These are phyloP conservation scores for Xenentodon cancila DNA, from an alignment of 2,797 vertebrate genomes.

Conservation along the genomic window DNA sequence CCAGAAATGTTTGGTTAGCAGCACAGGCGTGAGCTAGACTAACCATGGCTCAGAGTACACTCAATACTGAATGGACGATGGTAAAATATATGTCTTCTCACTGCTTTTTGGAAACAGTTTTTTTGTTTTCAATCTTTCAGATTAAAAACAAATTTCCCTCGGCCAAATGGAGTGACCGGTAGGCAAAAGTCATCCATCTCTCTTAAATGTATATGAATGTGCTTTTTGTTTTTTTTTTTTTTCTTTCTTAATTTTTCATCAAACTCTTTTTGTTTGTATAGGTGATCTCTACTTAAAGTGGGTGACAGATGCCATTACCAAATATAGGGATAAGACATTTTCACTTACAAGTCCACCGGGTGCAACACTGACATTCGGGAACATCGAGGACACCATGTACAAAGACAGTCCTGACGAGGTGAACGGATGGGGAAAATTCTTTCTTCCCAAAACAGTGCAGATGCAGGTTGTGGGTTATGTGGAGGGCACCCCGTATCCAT, in stretches of 20 bases:
- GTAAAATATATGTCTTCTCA: too few species aligned
- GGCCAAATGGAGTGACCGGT: too few species aligned
- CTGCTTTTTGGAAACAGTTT: too few species aligned
- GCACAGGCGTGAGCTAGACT: too few species aligned
- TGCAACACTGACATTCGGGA: not conserved
- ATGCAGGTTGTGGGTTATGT: not conserved
- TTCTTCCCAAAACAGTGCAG: not conserved
- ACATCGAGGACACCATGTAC: not conserved
- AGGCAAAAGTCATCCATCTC: too few species aligned
- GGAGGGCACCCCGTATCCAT: not conserved
- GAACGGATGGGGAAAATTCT: not conserved
- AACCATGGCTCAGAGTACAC: too few species aligned
- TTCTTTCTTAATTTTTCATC: not conserved
- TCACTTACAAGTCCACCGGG: not conserved
- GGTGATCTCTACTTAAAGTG: not conserved
- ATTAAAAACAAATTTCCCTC: too few species aligned
- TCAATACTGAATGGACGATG: too few species aligned
- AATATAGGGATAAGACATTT: not conserved
- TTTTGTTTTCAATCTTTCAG: too few species aligned
- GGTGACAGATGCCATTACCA: not conserved
- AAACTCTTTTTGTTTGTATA: not conserved
- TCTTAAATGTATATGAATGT: too few species aligned
- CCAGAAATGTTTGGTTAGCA: too few species aligned
- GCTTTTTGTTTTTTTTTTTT: too few species aligned
- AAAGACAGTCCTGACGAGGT: not conserved